Evolutionary conservation across 1,140 invertebrate genomes (phyloP), one percentile per base, ranked within the genome.

Genomic region (Lysiphlebus fabarum): DNA sequence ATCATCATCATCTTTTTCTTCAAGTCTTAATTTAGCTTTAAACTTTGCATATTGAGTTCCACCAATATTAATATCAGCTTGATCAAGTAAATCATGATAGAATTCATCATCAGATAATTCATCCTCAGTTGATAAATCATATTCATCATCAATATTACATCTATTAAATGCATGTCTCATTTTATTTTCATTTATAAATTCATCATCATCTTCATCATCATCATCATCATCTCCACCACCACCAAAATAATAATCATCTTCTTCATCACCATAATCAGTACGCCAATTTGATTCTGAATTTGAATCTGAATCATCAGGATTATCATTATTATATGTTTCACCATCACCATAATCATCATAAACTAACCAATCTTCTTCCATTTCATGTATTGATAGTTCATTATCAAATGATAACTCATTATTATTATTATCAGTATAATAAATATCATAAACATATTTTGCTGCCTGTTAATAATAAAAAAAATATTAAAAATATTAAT

Each of bases 41-140:
- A 83, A 85, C 43, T 70, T 79, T n/a, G 82, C 82, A 68, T 84
- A 85, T 54, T 72, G 71, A 56, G 78, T 73, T 5, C 83, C 83
- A 69, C 80, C 81, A 43, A 68, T 65, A 17, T 81, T 69, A 6
- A 80, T 76, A 68, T 84, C 81, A n/a, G 62, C 65, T 51, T 80
- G 71, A 67, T 83, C 74, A 9, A 81, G 61, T 50, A 78, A 75
- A 65, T 81, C 78, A 12, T 75, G 74, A 66, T 81, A 78, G 37
- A 80, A 78, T 33, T 75, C 75, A 4, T 80, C 76, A 45, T 71
- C 78, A 0, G 79, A 81, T 6, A 71, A 61, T 64, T 73, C 72
- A 0, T 61, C 67, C 6, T 65, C 67, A 26, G 2, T 2, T 26
- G 17, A 4, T 2, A 2, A 2, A 26, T 26, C 17, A 26, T 2